Evolutionary conservation across 1,140 invertebrate species (phyloP).

Genomic region (Drosophila setifemur): DNA sequence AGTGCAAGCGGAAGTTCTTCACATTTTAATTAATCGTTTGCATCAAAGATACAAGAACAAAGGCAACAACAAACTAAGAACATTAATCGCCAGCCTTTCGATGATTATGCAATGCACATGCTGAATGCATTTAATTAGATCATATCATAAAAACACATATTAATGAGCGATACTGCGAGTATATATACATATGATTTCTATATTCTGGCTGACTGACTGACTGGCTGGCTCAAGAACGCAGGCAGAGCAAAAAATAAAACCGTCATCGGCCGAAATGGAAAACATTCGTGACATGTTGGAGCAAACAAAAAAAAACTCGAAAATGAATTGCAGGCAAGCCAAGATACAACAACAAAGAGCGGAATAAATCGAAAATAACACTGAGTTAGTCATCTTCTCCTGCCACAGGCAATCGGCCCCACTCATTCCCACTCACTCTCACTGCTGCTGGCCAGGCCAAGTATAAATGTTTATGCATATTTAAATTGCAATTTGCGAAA

Average conservation of each 20-base stretch:
- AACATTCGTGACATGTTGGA: conserved; percentile 71
- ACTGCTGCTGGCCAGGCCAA: conserved; percentile 23
- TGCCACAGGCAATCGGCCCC: not conserved
- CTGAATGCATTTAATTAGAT: conserved; percentile 36
- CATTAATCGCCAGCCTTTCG: not conserved
- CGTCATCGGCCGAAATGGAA: conserved; percentile 51
- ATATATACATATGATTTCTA: not conserved
- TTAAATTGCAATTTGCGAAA: conserved; percentile 63
- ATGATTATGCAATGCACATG: conserved; percentile 42
- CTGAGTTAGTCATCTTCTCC: conserved; percentile 53
- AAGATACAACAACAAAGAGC: conserved; percentile 10
- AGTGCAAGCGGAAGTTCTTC: conserved; percentile 5
- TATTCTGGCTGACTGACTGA: too few species aligned
- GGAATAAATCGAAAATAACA: conserved; percentile 49
- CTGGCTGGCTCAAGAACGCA: not conserved
- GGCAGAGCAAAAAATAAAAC: conserved; percentile 25
- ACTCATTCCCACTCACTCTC: not conserved
- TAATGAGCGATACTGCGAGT: conserved; percentile 8
- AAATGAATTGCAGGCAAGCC: conserved; percentile 35
- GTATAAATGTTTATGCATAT: conserved; percentile 50
- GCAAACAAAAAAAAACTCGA: conserved; percentile 6
- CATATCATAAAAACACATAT: conserved; percentile 9
- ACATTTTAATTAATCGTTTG: not conserved
- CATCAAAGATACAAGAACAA: conserved; percentile 13
- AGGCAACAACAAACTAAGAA: not conserved